Evolutionary conservation across 2,888 invertebrate genomes (phyloP), one percentile per base, ranked within the genome.

Genomic region (Chymomyza caudatula): DNA sequence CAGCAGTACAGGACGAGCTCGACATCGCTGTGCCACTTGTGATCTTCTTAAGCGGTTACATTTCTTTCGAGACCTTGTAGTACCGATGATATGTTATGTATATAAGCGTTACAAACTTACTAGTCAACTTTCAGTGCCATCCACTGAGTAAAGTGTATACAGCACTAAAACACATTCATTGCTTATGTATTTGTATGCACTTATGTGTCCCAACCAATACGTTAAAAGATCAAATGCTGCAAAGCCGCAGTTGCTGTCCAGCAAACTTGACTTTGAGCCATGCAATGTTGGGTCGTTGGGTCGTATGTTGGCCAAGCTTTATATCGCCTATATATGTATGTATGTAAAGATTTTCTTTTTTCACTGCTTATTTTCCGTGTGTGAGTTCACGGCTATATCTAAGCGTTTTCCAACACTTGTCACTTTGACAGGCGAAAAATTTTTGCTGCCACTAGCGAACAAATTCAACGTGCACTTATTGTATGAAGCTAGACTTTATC

Each of bases 391-490:
- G 66, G 64, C 72, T 64, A 66, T 74, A 69, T 60, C 47, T 29
- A 54, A 65, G 60, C 66, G 62, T 71, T 76, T 78, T 67, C 72
- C 81, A 77, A 67, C 81, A 84, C 77, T 78, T 82, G 84, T 74
- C 77, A 70, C 57, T 63, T 68, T 69, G 81, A 80, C 75, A 79
- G 69, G 54, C 57, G 57, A 71, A 69, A 79, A 76, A 74, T 74
- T 73, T 77, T 67, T 64, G 47, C 17, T 44, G 55, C 63, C 51
- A 63, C 57, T 55, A 25, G 13, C 55, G 20, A 19, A 59, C 23
- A 29, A 56, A 52, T 13, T 19, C 57, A 22, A n/a, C 23, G 5
- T 22, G 52, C 23, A 20, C 8, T 52, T 23, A 52, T 23, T 23
- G 49, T 51, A 22, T 42, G 42, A 58, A 67, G 54, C 54, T 58